Evolutionary conservation across 2,113 vertebrate genomes (phyloP), one percentile per base, ranked within the genome.

Genomic region (Zingel zingel): DNA sequence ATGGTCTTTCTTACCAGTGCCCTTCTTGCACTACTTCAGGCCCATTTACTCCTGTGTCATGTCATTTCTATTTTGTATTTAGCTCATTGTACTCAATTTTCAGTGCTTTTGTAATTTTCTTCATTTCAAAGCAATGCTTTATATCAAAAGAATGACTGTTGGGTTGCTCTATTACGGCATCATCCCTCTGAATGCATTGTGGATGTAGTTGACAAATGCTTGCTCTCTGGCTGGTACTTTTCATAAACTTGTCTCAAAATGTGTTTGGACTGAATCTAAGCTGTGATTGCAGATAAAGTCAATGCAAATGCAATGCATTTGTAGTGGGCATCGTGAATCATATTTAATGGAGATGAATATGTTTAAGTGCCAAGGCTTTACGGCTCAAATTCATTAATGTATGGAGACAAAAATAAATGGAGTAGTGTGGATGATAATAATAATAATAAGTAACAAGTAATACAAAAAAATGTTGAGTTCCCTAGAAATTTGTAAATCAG

Each of bases 241-340:
- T 74, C 27, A 47, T 58, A 23, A 8, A 58, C 36, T 23, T 23
- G 21, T 39, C n/a, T 56, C 7, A 45, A 72, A 25, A 27, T 74
- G 10, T 21, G 23, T 21, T 48, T 6, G 0, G 23, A 47, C 63
- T 48, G 15, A 63, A 25, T 63, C 9, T 23, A 58, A 19, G 25
- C 25, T 19, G 47, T 36, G 11, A 61, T 15, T 25, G 21, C 21
- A 39, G 45, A 14, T 59, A 3, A 30, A 36, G 25, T 50, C 43
- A n/a, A 9, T 72, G 5, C 33, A 15, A 48, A 51, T n/a, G n/a
- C n/a, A n/a, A n/a, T n/a, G n/a, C 39, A 59, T 51, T 7, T 3
- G 2, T 48, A 8, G 51, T 0, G 0, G 27, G 7, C n/a, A 6
- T 2, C 23, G 2, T 65, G 43, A 77, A 53, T 11, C 18, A 23